Percentiles rank a stretch among this genome's conserved stretches.
phyloP scores from a whole-genome alignment of 2,888 invertebrate species.

The Rotaria socialis region DNA sequence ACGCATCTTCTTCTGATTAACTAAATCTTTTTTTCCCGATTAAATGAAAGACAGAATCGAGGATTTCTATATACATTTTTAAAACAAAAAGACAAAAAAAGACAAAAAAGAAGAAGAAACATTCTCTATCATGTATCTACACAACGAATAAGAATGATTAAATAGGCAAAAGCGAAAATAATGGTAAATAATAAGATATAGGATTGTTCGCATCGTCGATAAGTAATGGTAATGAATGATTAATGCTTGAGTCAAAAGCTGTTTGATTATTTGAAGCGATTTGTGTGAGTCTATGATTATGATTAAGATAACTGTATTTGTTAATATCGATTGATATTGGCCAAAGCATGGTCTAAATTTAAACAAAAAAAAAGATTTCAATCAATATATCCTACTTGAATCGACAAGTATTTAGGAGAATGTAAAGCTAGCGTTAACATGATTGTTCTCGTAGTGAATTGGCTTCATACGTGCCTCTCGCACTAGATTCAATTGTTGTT shows the following conservation, averaged over 20 bases:
- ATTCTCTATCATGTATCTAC: neutral
- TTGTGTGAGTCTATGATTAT: neutral
- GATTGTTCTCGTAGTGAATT: no score
- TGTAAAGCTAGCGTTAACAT: no score
- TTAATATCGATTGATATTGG: slow-evolving; percentile 18
- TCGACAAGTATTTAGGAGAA: no score
- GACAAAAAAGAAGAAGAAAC: neutral
- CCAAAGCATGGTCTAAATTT: slow-evolving; percentile 9
- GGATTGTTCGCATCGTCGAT: slow-evolving; percentile 7
- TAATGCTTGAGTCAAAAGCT: slow-evolving; percentile 23
- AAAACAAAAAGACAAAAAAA: neutral
- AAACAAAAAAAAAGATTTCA: no score
- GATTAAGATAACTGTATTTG: neutral
- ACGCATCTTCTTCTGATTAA: neutral
- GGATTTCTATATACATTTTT: neutral
- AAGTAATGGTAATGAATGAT: slow-evolving; percentile 2
- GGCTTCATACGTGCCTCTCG: no score
- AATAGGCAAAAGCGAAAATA: slow-evolving; percentile 1
- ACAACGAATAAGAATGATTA: neutral
- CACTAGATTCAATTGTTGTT: no score
- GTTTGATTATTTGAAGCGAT: neutral
- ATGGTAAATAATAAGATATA: neutral
- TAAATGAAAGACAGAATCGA: slow-evolving; percentile 8
- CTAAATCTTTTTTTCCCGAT: neutral
- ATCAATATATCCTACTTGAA: no score